These are phyloP conservation scores for Sitodiplosis mosellana DNA, from an alignment of 1,140 invertebrate genomes.

Conservation along the genomic window DNA sequence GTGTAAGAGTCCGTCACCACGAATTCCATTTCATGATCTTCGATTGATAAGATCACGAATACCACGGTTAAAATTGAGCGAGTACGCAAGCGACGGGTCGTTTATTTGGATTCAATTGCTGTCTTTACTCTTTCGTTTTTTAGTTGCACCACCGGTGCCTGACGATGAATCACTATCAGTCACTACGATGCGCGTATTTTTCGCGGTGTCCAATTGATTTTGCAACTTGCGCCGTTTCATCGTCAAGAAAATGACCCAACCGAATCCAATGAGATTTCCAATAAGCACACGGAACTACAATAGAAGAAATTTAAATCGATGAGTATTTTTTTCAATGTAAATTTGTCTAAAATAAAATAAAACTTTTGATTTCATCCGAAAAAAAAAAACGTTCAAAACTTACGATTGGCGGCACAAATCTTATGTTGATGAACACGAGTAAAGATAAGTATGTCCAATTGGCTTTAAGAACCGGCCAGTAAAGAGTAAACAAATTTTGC, in stretches of 20 bases:
- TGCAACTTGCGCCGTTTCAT: constrained; percentile 24
- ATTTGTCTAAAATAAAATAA: background rate
- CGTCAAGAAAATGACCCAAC: constrained; percentile 49
- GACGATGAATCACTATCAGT: too few relatives aligned
- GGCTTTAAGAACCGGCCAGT: constrained; percentile 37
- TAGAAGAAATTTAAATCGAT: constrained; percentile 6
- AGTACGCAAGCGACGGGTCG: too few relatives aligned
- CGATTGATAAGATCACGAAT: too few relatives aligned
- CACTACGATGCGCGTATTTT: too few relatives aligned
- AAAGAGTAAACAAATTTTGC: constrained; percentile 36
- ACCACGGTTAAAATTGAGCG: too few relatives aligned
- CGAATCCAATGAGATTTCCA: constrained; percentile 44
- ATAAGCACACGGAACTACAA: constrained; percentile 46
- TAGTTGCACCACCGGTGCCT: too few relatives aligned
- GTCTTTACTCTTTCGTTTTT: too few relatives aligned
- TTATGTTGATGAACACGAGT: constrained; percentile 47
- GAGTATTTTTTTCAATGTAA: constrained; percentile 1
- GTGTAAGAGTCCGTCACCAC: too few relatives aligned
- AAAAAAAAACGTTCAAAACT: constrained; percentile 13
- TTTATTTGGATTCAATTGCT: too few relatives aligned
- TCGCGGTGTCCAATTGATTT: too few relatives aligned
- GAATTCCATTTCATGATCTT: too few relatives aligned
- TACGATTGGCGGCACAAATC: constrained; percentile 51
- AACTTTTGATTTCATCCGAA: background rate
- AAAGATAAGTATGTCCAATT: constrained; percentile 55